Conservation (phyloP, 2,113 vertebrate species). For the Oreochromis tanganicae region DNA sequence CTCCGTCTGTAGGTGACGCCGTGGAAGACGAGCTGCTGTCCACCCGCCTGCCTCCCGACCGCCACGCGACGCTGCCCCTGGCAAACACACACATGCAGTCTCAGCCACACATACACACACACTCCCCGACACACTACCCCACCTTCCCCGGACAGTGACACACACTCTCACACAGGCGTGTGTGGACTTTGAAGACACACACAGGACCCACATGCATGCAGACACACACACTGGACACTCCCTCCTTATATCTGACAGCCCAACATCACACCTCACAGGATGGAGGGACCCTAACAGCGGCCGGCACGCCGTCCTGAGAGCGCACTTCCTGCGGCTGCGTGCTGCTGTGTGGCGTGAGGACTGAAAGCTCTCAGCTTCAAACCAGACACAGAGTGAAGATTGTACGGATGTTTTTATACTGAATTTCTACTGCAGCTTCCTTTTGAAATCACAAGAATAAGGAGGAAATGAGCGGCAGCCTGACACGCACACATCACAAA, state of each 20-base stretch:
- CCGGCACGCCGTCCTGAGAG: neutral
- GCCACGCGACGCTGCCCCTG: conserved; percentile 52
- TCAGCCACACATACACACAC: conserved; percentile 28
- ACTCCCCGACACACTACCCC: conserved; percentile 28
- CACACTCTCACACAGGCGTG: neutral
- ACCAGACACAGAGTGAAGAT: neutral
- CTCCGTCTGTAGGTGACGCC: conserved; percentile 53
- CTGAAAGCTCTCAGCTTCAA: neutral
- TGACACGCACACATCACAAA: neutral
- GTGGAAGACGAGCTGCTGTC: conserved; percentile 65
- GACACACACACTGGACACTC: neutral
- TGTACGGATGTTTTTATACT: neutral
- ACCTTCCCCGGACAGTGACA: conserved; percentile 53
- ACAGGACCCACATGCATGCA: neutral
- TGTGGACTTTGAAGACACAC: neutral
- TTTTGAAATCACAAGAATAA: neutral
- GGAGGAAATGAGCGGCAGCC: neutral
- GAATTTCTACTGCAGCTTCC: neutral
- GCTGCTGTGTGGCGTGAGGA: neutral
- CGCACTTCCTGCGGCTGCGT: neutral
- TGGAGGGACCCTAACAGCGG: neutral
- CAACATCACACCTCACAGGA: neutral
- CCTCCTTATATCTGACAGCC: neutral
- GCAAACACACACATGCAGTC: conserved; percentile 39
- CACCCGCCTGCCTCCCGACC: conserved; percentile 39